Conservation (phyloP, 2,113 vertebrate genomes). For the Haemorhous mexicanus region DNA sequence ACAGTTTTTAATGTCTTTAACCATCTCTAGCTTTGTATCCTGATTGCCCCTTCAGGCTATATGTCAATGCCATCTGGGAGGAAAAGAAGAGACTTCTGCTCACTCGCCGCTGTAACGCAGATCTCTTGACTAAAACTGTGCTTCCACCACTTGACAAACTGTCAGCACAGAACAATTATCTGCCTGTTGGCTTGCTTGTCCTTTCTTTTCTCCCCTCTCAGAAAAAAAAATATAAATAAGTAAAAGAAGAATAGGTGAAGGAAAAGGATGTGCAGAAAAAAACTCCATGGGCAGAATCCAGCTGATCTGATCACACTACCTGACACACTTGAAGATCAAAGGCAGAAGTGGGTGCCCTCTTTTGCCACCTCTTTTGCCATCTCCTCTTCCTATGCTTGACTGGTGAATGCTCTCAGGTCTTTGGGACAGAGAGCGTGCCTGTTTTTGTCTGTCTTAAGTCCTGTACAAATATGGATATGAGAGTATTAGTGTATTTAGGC, state of each 20-base stretch:
- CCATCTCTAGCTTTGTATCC: constrained; percentile 48
- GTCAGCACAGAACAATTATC: constrained; percentile 40
- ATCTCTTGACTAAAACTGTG: constrained; percentile 24
- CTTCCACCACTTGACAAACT: constrained; percentile 32
- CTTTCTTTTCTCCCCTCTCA: neutral
- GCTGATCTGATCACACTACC: neutral
- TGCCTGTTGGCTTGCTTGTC: neutral
- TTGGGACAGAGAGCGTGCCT: neutral
- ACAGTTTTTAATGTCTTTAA: constrained; percentile 60
- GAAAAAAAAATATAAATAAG: neutral
- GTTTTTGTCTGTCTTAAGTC: neutral
- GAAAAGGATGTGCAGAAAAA: neutral
- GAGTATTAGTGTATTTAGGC: constrained; percentile 20
- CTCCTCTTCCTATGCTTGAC: neutral
- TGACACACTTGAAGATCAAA: neutral
- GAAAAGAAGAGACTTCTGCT: constrained; percentile 41
- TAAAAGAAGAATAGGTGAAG: neutral
- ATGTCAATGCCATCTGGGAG: constrained; percentile 55
- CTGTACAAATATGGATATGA: constrained; percentile 38
- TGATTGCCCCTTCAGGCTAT: constrained; percentile 59
- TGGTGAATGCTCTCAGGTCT: neutral
- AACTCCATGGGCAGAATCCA: neutral
- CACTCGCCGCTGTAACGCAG: neutral
- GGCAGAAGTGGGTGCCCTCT: neutral
- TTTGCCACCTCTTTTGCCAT: neutral